Conservation (phyloP, 2,888 invertebrate genomes). For the Lithophane semibrunnea region DNA sequence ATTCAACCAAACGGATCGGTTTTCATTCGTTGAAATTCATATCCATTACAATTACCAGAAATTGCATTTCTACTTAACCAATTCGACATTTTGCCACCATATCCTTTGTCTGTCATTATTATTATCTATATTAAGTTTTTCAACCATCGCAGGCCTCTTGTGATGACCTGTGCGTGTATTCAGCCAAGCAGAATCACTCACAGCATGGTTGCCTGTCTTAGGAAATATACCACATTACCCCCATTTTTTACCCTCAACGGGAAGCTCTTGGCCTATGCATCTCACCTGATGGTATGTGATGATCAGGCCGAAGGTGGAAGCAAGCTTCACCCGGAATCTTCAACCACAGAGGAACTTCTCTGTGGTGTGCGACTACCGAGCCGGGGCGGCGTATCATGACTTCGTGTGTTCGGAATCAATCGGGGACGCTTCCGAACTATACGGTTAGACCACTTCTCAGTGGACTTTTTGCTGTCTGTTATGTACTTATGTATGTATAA, state of each 20-base stretch:
- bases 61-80: background rate
- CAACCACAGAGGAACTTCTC: too few relatives aligned
- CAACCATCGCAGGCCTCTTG: background rate
- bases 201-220: background rate
- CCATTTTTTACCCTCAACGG: too few relatives aligned
- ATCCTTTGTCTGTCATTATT: background rate
- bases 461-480: background rate
- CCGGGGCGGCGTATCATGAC: too few relatives aligned
- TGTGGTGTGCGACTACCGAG: too few relatives aligned
- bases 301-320: too few relatives aligned
- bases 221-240: background rate
- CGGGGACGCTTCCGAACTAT: background rate
- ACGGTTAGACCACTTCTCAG: background rate
- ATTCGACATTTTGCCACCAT: background rate
- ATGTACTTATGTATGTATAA: background rate
- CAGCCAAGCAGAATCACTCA: background rate
- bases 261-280: too few relatives aligned
- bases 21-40: conserved; percentile 6
- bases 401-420: background rate
- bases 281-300: too few relatives aligned
- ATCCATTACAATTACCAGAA: background rate
- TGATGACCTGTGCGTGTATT: background rate
- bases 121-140: background rate
- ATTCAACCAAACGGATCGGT: background rate
- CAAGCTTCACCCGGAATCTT: too few relatives aligned